phyloP scores from a whole-genome alignment of 1,140 invertebrate species.

The Plutomurus gul region DNA sequence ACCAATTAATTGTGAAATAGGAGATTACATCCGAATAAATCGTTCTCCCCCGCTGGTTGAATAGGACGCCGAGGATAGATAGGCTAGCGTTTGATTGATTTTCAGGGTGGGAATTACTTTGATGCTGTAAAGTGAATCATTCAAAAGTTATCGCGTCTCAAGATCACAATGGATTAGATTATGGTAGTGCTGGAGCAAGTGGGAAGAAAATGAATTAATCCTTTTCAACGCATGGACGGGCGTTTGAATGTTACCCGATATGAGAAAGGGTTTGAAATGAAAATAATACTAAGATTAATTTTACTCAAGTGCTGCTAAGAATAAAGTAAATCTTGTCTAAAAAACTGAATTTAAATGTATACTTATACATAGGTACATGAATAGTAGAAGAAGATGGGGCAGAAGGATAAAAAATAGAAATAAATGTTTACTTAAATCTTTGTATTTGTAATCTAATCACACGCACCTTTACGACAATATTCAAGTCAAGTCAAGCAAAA shows the following conservation, averaged over 20 bases:
- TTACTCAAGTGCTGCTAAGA: neutral
- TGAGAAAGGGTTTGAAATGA: neutral
- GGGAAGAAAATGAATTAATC: neutral
- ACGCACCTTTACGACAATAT: too few relatives aligned
- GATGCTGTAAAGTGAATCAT: neutral
- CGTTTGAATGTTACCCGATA: neutral
- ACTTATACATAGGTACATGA: too few relatives aligned
- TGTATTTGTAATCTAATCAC: slow-evolving; percentile 25
- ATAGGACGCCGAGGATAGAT: neutral
- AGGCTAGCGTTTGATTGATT: neutral
- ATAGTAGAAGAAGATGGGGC: too few relatives aligned
- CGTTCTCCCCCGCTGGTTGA: neutral
- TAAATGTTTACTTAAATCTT: slow-evolving; percentile 23
- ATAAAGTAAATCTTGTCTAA: neutral
- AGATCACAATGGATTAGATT: neutral
- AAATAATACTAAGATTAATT: neutral
- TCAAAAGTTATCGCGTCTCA: neutral
- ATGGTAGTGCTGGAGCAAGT: neutral
- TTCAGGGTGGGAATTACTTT: neutral
- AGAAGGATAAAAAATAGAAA: too few relatives aligned
- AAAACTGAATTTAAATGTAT: too few relatives aligned
- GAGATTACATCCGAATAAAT: neutral
- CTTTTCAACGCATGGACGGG: neutral
- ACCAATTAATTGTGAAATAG: slow-evolving; percentile 8
- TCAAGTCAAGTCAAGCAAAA: too few relatives aligned